Base-by-base conservation (phyloP, 2,113 vertebrate species). In the Pelodiscus sinensis region DNA sequence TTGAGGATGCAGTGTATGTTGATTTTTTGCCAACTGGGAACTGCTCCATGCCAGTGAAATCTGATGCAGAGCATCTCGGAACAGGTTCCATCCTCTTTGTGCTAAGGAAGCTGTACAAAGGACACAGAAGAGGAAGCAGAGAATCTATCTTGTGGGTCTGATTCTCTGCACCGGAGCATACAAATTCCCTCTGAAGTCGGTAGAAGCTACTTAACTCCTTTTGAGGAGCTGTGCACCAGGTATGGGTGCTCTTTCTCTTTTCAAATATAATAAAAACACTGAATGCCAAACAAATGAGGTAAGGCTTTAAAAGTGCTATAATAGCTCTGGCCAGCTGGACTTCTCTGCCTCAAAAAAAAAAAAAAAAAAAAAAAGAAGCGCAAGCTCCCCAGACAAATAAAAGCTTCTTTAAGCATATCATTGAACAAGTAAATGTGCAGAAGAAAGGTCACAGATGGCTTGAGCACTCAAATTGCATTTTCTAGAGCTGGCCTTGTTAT, bases 341-440 rank as follows among this genome's bases (percentile, higher is more conserved):
- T 44, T 65, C 5, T 5, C 2, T 18, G 10, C 14, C 9, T 11
- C 0, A 1, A 2, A 21, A 8, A 60, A n/a, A 82, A 0, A 82
- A 0, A 4, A 44, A 44, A 44, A 44, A 44, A 44, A 44, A 44
- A 44, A 44, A 44, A 44, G 7, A 44, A 44, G 44, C 84, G 38
- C 4, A 44, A 44, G 44, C 84, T 50, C 4, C 2, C 55, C 10
- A 31, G 29, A 13, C 60, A 79, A 55, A 55, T 51, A 18, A 38
- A 56, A 62, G 18, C n/a, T 80, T 88, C 11, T 0, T 12, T 14
- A 9, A 15, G 6, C 8, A 81, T 82, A 79, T 50, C 12, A 4
- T 8, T 19, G 57, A 31, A 1, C 25, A 16, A 22, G 79, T 25
- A 58, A 60, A 50, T 0, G 1, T 4, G 84, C 71, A 13, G 50